Evolutionary conservation across 2,113 vertebrate species (phyloP), one percentile per base, ranked within the genome.

Genomic region (Chinchilla lanigera): DNA sequence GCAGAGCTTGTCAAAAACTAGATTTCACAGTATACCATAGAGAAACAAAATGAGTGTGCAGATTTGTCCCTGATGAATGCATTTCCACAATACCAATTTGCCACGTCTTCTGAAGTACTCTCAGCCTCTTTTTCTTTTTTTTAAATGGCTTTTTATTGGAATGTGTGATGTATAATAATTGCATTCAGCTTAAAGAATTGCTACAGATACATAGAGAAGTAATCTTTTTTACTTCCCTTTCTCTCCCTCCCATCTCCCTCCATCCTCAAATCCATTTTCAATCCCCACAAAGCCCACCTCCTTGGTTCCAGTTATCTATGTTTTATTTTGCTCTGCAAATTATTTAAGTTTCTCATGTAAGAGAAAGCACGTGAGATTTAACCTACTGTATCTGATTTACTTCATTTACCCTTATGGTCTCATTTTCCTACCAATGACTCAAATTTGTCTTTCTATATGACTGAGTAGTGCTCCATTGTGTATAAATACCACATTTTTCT

Each of bases 11-110:
- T 97, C 91, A 96, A 94, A 89, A 95, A 75, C 33, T 69, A 58
- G 65, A 84, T 58, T 85, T 85, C 88, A 91, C 50, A 63, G 26
- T 4, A 41, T 35, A 20, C 82, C 56, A 95, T 94, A 90, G 61
- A 93, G 73, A 97, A 97, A 86, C 93, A 96, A 41, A 96, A 84
- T 13, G 6, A 86, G 92, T 52, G 73, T 13, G 93, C 75, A 24
- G 35, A 52, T 93, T 71, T 89, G 35, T 60, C 98, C 28, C 61
- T 86, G 60, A 93, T 91, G 67, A 92, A 63, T 24, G 87, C 63
- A n/a, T 93, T 96, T 87, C 71, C 88, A 71, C 14, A 52, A 0
- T 60, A 50, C 28, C n/a, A 7, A 41, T n/a, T 33, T 89, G 30
- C 54, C 0, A 0, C 35, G 20, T 87, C 88, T 50, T 89, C 50